Percentiles rank a stretch among this genome's conserved stretches.
Evolutionary conservation across 2,113 vertebrate species (phyloP).

Genomic region (Cricetomys ansorgei): DNA sequence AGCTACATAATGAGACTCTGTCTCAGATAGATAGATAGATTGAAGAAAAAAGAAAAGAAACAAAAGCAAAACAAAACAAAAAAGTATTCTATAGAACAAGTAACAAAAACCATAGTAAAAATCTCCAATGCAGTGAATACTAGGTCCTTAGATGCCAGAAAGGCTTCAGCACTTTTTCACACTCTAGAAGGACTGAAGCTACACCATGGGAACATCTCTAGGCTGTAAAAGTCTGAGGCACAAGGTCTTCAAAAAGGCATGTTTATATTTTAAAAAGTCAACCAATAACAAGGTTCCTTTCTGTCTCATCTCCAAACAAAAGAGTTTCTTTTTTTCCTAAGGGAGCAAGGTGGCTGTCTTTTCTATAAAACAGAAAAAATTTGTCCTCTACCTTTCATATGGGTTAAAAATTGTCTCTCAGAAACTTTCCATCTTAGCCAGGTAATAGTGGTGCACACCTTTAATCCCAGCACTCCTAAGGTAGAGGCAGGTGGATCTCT

Average conservation of each 20-base stretch:
- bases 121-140: not conserved
- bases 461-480: not conserved
- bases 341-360: not conserved
- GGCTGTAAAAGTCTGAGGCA: not conserved
- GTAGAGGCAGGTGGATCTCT: not conserved
- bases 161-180: not conserved
- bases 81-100: not conserved
- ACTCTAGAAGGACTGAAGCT: not conserved
- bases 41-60: no score
- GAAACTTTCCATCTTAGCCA: conserved; percentile 1
- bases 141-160: not conserved
- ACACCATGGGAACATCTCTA: not conserved
- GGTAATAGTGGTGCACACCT: no score
- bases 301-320: not conserved
- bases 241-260: not conserved
- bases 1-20: not conserved
- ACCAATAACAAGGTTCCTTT: not conserved
- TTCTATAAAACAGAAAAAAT: not conserved
- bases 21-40: no score
- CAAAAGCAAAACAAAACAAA: not conserved
- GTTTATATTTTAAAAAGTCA: not conserved
- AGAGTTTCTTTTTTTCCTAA: not conserved
- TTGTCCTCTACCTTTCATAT: not conserved
- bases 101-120: not conserved
- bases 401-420: not conserved